Base-by-base conservation (phyloP, 2,113 vertebrate genomes). In the Macrotus californicus region DNA sequence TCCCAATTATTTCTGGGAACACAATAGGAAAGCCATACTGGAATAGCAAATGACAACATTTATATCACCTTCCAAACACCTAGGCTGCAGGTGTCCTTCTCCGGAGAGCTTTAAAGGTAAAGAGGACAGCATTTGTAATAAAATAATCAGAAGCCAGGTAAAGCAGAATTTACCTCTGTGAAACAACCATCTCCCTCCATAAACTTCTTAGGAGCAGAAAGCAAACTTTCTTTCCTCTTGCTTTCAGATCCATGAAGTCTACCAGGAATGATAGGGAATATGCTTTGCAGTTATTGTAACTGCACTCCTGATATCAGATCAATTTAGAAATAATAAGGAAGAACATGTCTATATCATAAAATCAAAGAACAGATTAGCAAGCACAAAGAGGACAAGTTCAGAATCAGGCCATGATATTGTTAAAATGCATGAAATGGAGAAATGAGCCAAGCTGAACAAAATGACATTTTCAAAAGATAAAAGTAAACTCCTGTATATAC, bases 1-100 rank as follows among this genome's bases (percentile, higher is more conserved):
- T 76, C 18, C 84, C 75, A 95, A 93, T 91, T 91, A 95, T 88
- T 94, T 96, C 56, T 87, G 89, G 13, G 12, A 50, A 59, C 22
- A 89, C 79, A 66, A 12, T 76, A 89, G 39, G 69, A 7, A 29
- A 82, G 61, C 12, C 50, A 48, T 36, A 48, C 21, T n/a, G 21
- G 87, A 52, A 64, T 12, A 77, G 26, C 36, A 52, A 79, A 80
- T 52, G 66, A 39, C 54, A 81, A 64, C 72, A 48, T 81, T 94
- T 22, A 24, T 69, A 52, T 54, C 41, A 84, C 16, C 50, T 91
- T 87, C 16, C 12, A 64, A 93, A 93, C 69, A 34, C 70, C 67
- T 81, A 41, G 64, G 46, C 15, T 81, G 29, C 3, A 91, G 73
- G 29, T 46, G 85, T 43, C 7, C 19, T 10, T 11, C 16, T 66